Conservation (phyloP, 1,140 invertebrate genomes). For the Drosophila obscura region DNA sequence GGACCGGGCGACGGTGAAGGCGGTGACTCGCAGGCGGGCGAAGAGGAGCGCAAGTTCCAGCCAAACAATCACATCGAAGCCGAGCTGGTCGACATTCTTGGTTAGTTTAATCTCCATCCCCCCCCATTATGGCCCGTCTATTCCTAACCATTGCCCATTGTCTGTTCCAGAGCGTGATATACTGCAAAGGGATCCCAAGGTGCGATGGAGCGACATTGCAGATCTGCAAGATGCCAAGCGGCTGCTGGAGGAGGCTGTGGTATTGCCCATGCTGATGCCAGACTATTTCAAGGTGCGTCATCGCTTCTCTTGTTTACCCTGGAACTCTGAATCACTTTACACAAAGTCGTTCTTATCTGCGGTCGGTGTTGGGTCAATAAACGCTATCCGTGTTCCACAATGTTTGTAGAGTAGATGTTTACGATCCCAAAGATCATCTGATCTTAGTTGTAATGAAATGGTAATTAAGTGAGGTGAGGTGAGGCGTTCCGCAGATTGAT, state of each 20-base stretch:
- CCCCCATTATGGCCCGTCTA: no score
- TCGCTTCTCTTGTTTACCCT: neutral
- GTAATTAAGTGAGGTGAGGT: no score
- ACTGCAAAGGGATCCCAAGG: constrained; percentile 98
- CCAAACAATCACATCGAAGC: constrained; percentile 92
- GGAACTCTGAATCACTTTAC: constrained; percentile 46
- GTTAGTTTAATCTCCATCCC: constrained; percentile 79
- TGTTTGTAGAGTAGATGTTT: no score
- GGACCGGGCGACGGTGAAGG: constrained; percentile 82
- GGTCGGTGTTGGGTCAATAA: constrained; percentile 27
- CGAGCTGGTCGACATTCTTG: constrained; percentile 96
- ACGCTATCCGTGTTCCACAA: neutral
- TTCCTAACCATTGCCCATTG: neutral
- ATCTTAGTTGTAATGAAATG: no score
- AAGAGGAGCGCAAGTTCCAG: constrained; percentile 94
- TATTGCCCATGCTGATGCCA: constrained; percentile 98
- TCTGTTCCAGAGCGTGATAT: constrained; percentile 93
- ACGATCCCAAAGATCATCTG: no score
- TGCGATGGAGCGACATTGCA: constrained; percentile 98
- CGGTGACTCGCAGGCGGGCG: constrained; percentile 84
- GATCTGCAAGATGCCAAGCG: constrained; percentile 97
- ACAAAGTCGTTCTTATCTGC: constrained; percentile 28
- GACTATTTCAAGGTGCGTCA: constrained; percentile 96
- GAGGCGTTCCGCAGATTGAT: no score
- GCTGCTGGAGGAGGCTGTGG: constrained; percentile 98